Base-by-base conservation (phyloP, 1,140 invertebrate species). In the Aphaenogaster rudis region DNA sequence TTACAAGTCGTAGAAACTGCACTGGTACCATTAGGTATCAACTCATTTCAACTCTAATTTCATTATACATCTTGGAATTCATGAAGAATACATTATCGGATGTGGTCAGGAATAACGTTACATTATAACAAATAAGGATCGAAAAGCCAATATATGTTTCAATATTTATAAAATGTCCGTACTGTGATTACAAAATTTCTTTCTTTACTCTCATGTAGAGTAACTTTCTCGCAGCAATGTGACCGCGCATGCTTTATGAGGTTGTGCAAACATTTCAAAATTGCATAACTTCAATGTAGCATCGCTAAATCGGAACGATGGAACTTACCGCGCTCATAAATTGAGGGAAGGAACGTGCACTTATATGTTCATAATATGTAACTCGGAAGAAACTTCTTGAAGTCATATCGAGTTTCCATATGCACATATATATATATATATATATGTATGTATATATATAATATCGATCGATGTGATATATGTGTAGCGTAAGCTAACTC, bases 351-450 rank as follows among this genome's bases (percentile, higher is more conserved):
- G 5, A 15, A 13, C 4, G 21, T 71, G 33, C 28, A 36, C 45
- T 36, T 11, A 11, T 69, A 42, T 33, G 1, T 4, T 17, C 13
- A 17, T 13, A 45, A 42, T 33, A 21, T 71, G 42, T 66, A 57
- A 81, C 11, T 45, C n/a, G 39, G 39, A 7, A 66, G 64, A 42
- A 81, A 81, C 15, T 81, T 81, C 48, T 42, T n/a, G 9, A 81
- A 81, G n/a, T 36, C 11, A 5, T 8, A 17, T 54, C 33, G n/a
- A 42, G 6, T 8, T 54, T 54, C 21, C 50, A 33, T 17, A 54
- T 2, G 17, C 17, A 13, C 21, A n/a, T 13, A 17, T 6, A 8
- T n/a, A 15, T 28, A 76, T 28, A 76, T 11, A 3, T 28, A n/a
- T 50, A 13, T 5, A 28, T 2, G 3, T 39, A 21, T 2, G 9